Evolutionary conservation across 2,888 invertebrate genomes (phyloP).

Genomic region (Chrysina gloriosa): DNA sequence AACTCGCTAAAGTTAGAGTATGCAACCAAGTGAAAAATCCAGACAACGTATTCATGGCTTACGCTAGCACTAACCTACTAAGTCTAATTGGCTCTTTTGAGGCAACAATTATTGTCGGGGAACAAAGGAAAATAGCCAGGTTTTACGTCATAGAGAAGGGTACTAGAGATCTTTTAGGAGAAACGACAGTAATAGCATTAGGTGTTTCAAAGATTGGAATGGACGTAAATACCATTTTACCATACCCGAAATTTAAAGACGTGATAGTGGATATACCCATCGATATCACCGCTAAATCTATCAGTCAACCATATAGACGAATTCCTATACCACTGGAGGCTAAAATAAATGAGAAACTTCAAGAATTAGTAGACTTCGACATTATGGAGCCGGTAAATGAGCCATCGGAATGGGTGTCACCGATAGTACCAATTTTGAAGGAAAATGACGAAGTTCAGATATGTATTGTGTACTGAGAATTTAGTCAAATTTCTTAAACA

Average conservation of each 20-base stretch:
- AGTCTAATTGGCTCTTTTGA: too few species aligned
- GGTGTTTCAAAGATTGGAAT: not conserved
- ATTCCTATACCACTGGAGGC: conserved; percentile 39
- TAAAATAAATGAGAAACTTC: conserved; percentile 46
- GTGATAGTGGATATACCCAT: too few species aligned
- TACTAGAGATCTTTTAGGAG: conserved; percentile 1
- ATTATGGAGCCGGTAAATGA: conserved; percentile 56
- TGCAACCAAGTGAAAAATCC: not conserved
- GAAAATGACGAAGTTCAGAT: conserved; percentile 53
- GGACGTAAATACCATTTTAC: conserved; percentile 1
- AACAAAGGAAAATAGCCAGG: too few species aligned
- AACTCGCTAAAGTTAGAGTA: not conserved
- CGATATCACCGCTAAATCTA: conserved; percentile 6
- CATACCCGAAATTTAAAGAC: not conserved
- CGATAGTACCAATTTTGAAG: conserved; percentile 56
- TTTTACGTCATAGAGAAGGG: too few species aligned
- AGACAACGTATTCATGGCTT: conserved; percentile 19
- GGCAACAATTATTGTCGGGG: too few species aligned
- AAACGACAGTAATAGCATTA: conserved; percentile 2
- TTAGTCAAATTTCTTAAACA: too few species aligned
- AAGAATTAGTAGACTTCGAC: conserved; percentile 41
- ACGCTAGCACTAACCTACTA: not conserved
- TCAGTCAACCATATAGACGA: conserved; percentile 37
- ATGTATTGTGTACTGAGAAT: too few species aligned
- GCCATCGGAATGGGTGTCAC: conserved; percentile 57